Conservation (phyloP, 2,113 vertebrate genomes). For the Callionymus lyra region DNA sequence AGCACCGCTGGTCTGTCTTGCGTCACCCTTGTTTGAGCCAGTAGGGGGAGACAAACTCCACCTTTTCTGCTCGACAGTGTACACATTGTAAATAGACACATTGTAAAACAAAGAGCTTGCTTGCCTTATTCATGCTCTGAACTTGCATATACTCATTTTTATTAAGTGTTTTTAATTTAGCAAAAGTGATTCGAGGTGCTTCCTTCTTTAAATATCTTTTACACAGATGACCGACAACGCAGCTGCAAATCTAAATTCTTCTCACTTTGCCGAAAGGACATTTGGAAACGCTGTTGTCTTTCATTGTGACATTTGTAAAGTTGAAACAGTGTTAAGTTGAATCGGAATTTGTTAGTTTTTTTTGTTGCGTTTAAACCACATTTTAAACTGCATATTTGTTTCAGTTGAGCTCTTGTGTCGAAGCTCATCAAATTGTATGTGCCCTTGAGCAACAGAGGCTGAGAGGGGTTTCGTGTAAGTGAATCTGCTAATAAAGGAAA, state of each 20-base stretch:
- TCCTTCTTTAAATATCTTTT: conserved; percentile 6
- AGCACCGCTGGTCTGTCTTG: no score
- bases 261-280: no score
- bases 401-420: conserved; percentile 42
- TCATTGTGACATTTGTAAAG: conserved; percentile 1
- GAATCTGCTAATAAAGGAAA: conserved; percentile 58
- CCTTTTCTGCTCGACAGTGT: conserved; percentile 24
- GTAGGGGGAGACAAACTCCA: conserved; percentile 40
- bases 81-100: conserved; percentile 50
- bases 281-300: neutral
- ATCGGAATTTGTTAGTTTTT: no score
- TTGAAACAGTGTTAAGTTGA: neutral
- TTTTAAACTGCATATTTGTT: conserved; percentile 29
- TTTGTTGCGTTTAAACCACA: no score
- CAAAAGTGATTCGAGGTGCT: neutral
- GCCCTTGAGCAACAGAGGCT: conserved; percentile 31
- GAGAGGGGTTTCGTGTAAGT: conserved; percentile 40
- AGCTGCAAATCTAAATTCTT: no score
- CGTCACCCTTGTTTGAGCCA: conserved; percentile 27
- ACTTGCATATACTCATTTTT: conserved; percentile 1
- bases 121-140: conserved; percentile 57
- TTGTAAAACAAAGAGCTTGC: conserved; percentile 59
- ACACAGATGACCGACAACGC: no score
- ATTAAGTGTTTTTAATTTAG: neutral
- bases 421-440: conserved; percentile 31